Conservation (phyloP, 2,797 vertebrate genomes). For the Monodelphis domestica region DNA sequence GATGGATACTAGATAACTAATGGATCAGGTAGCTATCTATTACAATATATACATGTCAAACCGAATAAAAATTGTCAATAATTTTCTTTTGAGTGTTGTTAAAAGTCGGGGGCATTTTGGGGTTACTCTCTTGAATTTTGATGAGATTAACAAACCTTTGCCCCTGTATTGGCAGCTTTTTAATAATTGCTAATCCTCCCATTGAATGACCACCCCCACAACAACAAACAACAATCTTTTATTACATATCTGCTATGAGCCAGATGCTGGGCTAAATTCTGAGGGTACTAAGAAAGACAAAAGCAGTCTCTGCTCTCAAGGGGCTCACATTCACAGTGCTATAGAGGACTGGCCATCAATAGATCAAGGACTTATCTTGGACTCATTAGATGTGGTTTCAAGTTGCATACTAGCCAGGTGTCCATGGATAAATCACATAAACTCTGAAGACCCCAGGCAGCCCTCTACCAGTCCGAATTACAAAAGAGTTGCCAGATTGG, state of each 20-base stretch:
- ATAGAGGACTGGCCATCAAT: not conserved
- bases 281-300: not conserved
- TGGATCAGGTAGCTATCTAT: too few species aligned
- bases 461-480: not conserved
- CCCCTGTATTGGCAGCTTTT: conserved; percentile 19
- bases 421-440: not conserved
- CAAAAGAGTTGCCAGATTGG: not conserved
- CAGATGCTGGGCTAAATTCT: not conserved
- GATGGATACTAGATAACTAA: too few species aligned
- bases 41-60: too few species aligned
- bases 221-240: not conserved
- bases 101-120: not conserved
- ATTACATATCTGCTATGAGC: not conserved
- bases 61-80: conserved; percentile 28
- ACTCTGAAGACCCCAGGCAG: not conserved
- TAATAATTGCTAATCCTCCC: conserved; percentile 9
- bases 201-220: not conserved
- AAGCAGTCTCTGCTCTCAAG: not conserved
- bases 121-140: not conserved
- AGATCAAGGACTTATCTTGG: not conserved
- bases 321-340: not conserved
- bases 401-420: not conserved
- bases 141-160: conserved; percentile 16
- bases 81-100: not conserved
- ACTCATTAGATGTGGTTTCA: not conserved